Evolutionary conservation across 2,113 vertebrate species (phyloP).

Genomic region (Myodes glareolus): DNA sequence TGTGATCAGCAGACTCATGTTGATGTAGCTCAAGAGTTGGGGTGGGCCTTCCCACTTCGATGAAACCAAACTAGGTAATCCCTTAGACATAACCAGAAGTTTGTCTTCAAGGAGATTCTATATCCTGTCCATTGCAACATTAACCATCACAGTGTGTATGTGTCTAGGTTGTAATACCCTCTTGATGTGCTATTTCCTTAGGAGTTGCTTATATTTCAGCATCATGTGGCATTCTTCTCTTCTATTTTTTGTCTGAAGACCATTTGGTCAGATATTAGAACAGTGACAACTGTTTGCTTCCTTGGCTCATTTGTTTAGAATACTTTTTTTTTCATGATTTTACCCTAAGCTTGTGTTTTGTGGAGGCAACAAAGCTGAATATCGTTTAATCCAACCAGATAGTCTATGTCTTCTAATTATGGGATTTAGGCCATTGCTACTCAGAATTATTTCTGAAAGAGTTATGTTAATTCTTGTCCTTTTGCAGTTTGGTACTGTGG

Average conservation of each 20-base stretch:
- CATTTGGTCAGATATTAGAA: background rate
- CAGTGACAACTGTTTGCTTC: background rate
- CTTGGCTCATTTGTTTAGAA: background rate
- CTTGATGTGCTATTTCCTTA: background rate
- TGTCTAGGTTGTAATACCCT: no score
- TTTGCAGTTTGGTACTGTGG: background rate
- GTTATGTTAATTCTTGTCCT: background rate
- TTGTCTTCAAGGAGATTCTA: background rate
- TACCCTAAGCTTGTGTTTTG: background rate
- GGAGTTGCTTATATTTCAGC: background rate
- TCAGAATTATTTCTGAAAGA: background rate
- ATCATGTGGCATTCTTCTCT: background rate
- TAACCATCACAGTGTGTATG: background rate
- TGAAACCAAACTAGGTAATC: background rate
- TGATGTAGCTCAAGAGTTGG: background rate
- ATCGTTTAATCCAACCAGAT: background rate
- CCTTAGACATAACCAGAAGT: background rate
- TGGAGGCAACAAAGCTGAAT: background rate
- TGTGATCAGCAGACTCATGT: background rate
- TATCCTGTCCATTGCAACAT: background rate
- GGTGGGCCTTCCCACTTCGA: background rate
- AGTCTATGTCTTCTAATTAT: background rate
- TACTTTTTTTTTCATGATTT: background rate
- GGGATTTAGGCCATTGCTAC: background rate
- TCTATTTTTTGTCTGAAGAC: background rate